Base-by-base conservation (phyloP, 1,140 invertebrate genomes). In the Sycophila sp. region DNA sequence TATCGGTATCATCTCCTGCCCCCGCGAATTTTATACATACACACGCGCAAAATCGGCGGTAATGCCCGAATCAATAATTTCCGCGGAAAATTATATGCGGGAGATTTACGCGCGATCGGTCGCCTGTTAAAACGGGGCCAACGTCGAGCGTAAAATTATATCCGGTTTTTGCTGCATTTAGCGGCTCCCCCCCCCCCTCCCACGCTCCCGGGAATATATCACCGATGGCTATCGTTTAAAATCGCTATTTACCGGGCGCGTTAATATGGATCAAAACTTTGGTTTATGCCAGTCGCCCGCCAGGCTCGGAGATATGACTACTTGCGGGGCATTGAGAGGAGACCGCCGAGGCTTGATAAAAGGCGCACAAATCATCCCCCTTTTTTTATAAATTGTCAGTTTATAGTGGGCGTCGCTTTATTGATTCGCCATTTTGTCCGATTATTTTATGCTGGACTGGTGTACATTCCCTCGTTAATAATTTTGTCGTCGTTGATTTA, bases 181-280 rank as follows among this genome's bases (percentile, higher is more conserved):
- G 24, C 28, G n/a, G 34, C 36, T 28, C 22, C 34, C 15, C n/a
- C n/a, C n/a, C n/a, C n/a, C n/a, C n/a, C n/a, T n/a, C 42, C 3
- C 36, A 32, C 34, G 40, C 56, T 30, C 63, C 59, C 4, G 58
- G 10, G 62, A 60, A 69, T 69, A 63, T 69, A 69, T 69, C 26
- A 47, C 26, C 30, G 67, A 69, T 62, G 47, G n/a, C 7, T 69
- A 62, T 62, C 67, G 36, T n/a, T 10, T 40, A 55, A 69, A 69
- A 69, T 69, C 47, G 58, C 59, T 62, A 69, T 69, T 69, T 69
- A 69, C 24, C 47, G 36, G 13, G 7, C 22, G 38, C 45, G 58
- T 69, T 69, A 55, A 69, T 69, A 69, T 63, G 67, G 59, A 69
- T 69, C 67, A 56, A 69, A 62, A 62, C 24, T 53, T 60, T 36